A percentile compares a stretch with the other conserved stretches of the same genome.
Evolutionary conservation across 2,888 invertebrate species (phyloP).

Genomic region (Leucophora obtusa): DNA sequence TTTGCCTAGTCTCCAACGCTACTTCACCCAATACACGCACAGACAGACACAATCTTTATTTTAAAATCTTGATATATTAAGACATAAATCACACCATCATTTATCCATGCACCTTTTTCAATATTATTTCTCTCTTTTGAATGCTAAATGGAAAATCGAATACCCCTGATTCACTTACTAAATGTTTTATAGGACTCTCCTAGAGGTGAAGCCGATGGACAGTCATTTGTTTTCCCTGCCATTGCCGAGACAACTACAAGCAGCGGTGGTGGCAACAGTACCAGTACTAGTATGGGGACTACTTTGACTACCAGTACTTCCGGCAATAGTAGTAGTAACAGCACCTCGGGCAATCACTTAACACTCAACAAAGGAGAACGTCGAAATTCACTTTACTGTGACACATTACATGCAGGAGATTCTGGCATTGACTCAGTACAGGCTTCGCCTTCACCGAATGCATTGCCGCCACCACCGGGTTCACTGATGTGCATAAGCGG

Average conservation of each 20-base stretch:
- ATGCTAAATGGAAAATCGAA: background rate
- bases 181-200: conserved; percentile 81
- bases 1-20: background rate
- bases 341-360: conserved; percentile 63
- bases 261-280: conserved; percentile 68
- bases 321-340: conserved; percentile 68
- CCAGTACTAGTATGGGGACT: conserved; percentile 65
- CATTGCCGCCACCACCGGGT: conserved; percentile 77
- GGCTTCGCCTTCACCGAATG: conserved; percentile 81
- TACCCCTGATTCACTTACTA: background rate
- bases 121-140: conserved; percentile 10
- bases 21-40: background rate
- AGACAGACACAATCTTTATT: background rate
- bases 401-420: conserved; percentile 81
- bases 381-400: conserved; percentile 78
- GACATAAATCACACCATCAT: conserved; percentile 44
- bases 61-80: conserved; percentile 15
- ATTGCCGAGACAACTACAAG: conserved; percentile 77
- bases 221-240: conserved; percentile 84
- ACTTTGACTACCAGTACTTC: conserved; percentile 62
- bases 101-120: conserved; percentile 49
- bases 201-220: conserved; percentile 83
- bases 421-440: conserved; percentile 87
- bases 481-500: conserved; percentile 67
- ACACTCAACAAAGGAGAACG: conserved; percentile 66